Evolutionary conservation across 2,797 vertebrate species (phyloP).

Genomic region (Thaleichthys pacificus): DNA sequence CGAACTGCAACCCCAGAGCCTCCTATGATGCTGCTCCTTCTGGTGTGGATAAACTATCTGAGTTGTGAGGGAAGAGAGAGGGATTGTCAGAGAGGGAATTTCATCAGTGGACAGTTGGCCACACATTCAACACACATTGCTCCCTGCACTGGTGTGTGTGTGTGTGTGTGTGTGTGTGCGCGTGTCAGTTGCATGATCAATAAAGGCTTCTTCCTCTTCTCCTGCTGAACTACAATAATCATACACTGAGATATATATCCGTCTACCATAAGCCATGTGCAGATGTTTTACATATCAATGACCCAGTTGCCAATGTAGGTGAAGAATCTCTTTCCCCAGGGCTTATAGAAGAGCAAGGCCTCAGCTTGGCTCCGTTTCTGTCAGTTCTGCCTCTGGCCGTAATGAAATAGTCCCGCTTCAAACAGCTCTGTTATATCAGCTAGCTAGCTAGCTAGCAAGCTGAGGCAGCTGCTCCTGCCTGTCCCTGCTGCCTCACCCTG

Average conservation of each 20-base stretch:
- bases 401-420: no score
- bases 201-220: neutral
- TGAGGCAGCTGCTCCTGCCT: neutral
- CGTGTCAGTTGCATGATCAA: no score
- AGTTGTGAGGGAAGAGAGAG: no score
- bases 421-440: no score
- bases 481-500: neutral
- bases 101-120: no score
- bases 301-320: constrained; percentile 7
- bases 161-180: neutral
- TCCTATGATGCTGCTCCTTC: no score
- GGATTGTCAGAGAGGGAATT: no score
- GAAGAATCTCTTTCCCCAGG: neutral
- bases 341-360: neutral
- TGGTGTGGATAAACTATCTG: no score
- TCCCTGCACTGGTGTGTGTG: neutral
- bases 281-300: neutral
- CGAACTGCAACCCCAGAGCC: no score
- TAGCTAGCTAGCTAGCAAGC: neutral
- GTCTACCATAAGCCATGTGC: neutral
- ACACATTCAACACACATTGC: no score
- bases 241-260: neutral
- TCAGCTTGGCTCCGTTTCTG: neutral
- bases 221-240: neutral
- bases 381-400: neutral